phyloP scores from a whole-genome alignment of 2,797 vertebrate genomes.

The Neosilurus mollespiculum region DNA sequence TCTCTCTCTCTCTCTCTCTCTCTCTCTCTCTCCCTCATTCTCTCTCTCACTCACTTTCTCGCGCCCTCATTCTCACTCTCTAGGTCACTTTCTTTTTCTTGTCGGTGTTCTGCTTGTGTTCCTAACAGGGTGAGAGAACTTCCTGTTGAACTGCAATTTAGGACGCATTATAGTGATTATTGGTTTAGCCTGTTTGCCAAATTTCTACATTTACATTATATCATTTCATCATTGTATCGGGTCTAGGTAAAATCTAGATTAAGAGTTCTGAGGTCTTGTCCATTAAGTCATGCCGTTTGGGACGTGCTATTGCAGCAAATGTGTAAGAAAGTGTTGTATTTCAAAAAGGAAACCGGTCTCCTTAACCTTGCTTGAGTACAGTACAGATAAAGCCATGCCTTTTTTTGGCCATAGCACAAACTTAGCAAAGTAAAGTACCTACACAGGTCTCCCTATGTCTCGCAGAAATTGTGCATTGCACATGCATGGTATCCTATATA shows the following conservation, averaged over 20 bases:
- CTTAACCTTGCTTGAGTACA: no score
- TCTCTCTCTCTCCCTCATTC: constrained; percentile 3
- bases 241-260: not conserved
- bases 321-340: not conserved
- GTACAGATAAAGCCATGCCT: no score
- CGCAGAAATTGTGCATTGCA: no score
- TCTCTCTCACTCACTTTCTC: not conserved
- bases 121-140: constrained; percentile 16
- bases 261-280: not conserved
- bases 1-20: not conserved
- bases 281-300: not conserved
- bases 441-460: no score
- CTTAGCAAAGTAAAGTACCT: no score
- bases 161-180: not conserved
- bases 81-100: not conserved
- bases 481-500: no score
- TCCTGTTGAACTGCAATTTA: constrained; percentile 44
- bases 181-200: not conserved
- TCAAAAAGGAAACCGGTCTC: no score
- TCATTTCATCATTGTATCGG: not conserved
- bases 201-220: not conserved
- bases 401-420: no score
- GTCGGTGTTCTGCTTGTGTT: constrained; percentile 13
- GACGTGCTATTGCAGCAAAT: not conserved
- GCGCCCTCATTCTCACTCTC: not conserved